Conservation (phyloP, 2,113 vertebrate species). For the Gobio gobio region DNA sequence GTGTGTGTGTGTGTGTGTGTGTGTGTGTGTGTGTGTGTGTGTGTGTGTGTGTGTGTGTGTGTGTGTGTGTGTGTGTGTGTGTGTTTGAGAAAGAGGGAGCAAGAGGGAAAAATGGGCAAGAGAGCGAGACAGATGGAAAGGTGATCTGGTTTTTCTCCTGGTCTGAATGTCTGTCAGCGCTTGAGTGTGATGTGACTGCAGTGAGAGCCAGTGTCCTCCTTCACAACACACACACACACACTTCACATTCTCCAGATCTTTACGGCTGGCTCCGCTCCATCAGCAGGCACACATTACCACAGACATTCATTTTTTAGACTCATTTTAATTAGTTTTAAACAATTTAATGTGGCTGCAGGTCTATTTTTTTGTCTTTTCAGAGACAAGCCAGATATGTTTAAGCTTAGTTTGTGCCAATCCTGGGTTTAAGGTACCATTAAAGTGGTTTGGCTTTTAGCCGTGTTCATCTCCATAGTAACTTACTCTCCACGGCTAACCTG, state of each 20-base stretch:
- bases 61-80: too few species aligned
- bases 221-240: background rate
- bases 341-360: background rate
- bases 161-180: constrained; percentile 26
- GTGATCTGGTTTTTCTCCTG: constrained; percentile 43
- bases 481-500: too few species aligned
- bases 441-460: too few species aligned
- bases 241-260: background rate
- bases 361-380: background rate
- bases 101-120: background rate
- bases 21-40: background rate
- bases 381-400: too few species aligned
- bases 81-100: background rate
- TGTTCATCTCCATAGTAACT: too few species aligned
- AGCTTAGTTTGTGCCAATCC: too few species aligned
- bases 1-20: background rate
- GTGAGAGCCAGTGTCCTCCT: constrained; percentile 27
- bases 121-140: constrained; percentile 2
- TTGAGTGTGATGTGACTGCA: constrained; percentile 47
- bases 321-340: background rate
- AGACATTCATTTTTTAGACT: background rate
- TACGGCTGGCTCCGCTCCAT: background rate
- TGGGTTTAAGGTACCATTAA: too few species aligned
- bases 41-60: too few species aligned
- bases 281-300: background rate